Evolutionary conservation across 2,888 invertebrate genomes (phyloP), one percentile per base, ranked within the genome.

Genomic region (Sphaerophoria taeniata): DNA sequence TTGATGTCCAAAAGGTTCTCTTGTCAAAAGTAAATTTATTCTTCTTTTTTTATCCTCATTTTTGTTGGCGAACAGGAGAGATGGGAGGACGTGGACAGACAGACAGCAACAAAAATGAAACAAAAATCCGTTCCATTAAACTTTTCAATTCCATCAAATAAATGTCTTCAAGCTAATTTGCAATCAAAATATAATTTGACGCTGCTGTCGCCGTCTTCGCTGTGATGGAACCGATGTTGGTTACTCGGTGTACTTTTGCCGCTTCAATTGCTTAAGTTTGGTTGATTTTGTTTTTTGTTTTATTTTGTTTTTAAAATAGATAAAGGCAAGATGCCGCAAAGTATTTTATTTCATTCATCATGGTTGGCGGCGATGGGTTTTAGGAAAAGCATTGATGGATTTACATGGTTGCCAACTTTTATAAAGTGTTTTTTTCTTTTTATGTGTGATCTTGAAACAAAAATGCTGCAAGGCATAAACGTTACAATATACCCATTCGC

Each of bases 1-100:
- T 79, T 84, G 79, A 75, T 75, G 83, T 83, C 51, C 82, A 12
- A 77, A 77, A 67, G 65, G 60, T 33, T 49, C 49, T 60, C 60
- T 70, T 53, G 55, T 58, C 58, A 81, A 51, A 56, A 65, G 43
- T 51, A 49, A 53, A 61, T 75, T 7, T 43, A 45, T 70, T 56
- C 14, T 34, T 34, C 6, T 45, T 67, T 53, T 45, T 14, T 53
- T 69, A 53, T 39, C 24, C 39, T 63, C 36, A 12, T 9, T 24
- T 58, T 58, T 2, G 6, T 9, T 33, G 31, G 31, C 24, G 14
- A 16, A 33, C n/a, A 16, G 31, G 58, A 31, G 31, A 11, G 7
- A 79, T 31, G 24, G 24, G 24, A 24, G 24, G 24, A 24, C 24
- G 24, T 24, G 24, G 24, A 24, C 24, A 24, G 24, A 24, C 24